Conservation (phyloP, 37 sponge, comb jelly and placozoan genomes). For the Cliona cf. orientalis region DNA sequence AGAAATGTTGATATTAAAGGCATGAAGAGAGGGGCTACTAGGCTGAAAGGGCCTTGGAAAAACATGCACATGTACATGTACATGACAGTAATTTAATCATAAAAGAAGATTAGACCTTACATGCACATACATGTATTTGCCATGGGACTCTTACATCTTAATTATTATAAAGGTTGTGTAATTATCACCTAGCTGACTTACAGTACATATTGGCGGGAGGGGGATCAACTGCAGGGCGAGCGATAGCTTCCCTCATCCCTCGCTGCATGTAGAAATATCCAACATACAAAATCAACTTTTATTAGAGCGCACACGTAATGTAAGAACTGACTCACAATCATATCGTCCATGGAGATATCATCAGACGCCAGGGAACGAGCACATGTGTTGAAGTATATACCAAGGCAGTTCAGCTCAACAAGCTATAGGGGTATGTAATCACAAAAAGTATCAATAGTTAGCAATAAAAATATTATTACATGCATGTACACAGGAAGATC, state of each 20-base stretch:
- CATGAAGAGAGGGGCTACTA: too few species aligned
- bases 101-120: too few species aligned
- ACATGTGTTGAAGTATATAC: constrained; percentile 56
- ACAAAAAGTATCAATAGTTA: too few species aligned
- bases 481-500: neutral
- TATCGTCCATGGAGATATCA: constrained; percentile 7
- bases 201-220: constrained; percentile 57
- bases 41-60: too few species aligned
- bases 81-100: too few species aligned
- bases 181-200: too few species aligned
- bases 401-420: constrained; percentile 74
- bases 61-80: too few species aligned
- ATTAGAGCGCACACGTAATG: neutral
- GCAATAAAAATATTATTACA: too few species aligned
- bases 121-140: too few species aligned
- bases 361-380: constrained; percentile 11
- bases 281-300: neutral
- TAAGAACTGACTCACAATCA: constrained; percentile 34
- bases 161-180: neutral
- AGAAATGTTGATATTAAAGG: too few species aligned
- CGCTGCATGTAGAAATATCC: constrained; percentile 6
- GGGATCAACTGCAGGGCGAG: constrained; percentile 28
- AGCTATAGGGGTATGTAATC: constrained; percentile 19
- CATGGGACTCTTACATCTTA: too few species aligned
- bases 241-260: constrained; percentile 57